These are phyloP conservation scores for Nesoenas mayeri DNA, from an alignment of 2,113 vertebrate species.

Conservation along the genomic window DNA sequence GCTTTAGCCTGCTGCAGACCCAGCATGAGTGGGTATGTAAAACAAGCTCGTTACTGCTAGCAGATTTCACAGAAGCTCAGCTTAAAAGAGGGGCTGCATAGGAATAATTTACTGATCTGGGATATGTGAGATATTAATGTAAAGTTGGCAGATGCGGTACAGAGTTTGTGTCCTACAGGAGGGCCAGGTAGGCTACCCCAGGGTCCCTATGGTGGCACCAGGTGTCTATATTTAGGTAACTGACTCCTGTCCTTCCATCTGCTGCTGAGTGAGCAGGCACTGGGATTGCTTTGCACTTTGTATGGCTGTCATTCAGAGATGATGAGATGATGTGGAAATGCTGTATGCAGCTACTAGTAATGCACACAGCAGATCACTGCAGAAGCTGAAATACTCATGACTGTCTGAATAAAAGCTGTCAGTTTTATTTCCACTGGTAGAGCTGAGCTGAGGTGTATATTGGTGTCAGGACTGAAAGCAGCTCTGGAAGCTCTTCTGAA, in stretches of 20 bases:
- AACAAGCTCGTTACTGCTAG: background rate
- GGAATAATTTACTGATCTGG: background rate
- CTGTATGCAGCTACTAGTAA: background rate
- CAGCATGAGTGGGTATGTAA: background rate
- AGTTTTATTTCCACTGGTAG: background rate
- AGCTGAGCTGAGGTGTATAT: background rate
- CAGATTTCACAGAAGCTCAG: background rate
- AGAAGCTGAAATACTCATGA: background rate
- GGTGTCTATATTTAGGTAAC: background rate
- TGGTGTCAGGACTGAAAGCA: conserved; percentile 6
- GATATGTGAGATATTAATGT: background rate
- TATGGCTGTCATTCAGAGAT: background rate
- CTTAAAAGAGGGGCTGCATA: background rate
- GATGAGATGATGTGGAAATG: background rate
- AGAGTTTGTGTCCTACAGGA: background rate
- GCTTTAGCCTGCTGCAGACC: background rate
- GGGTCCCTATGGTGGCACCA: background rate
- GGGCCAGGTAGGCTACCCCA: background rate
- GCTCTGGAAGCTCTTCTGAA: background rate
- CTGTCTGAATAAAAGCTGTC: background rate
- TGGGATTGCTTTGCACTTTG: background rate
- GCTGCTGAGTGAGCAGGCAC: background rate
- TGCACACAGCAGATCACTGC: background rate
- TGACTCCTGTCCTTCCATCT: background rate
- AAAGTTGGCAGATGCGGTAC: background rate